Percentiles rank a stretch among this genome's conserved stretches.
These are phyloP conservation scores for Muscicapa adusta DNA, from an alignment of 2,113 vertebrate species.

Conservation along the genomic window DNA sequence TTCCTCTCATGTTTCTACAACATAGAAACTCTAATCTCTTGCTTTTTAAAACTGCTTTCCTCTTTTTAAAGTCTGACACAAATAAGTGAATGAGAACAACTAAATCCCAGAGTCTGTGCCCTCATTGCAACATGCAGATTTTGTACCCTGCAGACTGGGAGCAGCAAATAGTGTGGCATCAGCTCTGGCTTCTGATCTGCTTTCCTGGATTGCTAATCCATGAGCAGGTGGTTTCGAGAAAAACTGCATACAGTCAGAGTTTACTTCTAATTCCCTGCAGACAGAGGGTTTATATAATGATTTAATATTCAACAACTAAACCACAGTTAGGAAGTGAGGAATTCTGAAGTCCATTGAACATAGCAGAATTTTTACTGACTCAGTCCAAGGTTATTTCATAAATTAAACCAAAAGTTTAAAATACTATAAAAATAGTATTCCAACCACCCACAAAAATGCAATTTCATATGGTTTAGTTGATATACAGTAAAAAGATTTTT, in stretches of 20 bases:
- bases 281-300: background rate
- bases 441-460: background rate
- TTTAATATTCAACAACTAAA: slow-evolving; percentile 12
- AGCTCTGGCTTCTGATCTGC: background rate
- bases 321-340: background rate
- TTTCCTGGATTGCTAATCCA: background rate
- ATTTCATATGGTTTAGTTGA: background rate
- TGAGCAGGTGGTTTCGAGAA: background rate
- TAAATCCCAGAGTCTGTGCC: background rate
- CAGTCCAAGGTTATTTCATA: background rate
- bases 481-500: background rate
- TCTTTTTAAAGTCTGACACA: slow-evolving; percentile 31
- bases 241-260: background rate
- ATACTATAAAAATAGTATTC: background rate
- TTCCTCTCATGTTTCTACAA: background rate
- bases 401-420: background rate
- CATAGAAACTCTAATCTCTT: background rate
- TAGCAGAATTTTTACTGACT: background rate
- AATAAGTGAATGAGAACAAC: background rate
- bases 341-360: background rate
- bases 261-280: background rate
- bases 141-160: background rate
- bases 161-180: background rate
- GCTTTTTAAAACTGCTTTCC: slow-evolving; percentile 31
- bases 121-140: background rate